phyloP scores from a whole-genome alignment of 2,888 invertebrate genomes.

The Drosophila picticornis region DNA sequence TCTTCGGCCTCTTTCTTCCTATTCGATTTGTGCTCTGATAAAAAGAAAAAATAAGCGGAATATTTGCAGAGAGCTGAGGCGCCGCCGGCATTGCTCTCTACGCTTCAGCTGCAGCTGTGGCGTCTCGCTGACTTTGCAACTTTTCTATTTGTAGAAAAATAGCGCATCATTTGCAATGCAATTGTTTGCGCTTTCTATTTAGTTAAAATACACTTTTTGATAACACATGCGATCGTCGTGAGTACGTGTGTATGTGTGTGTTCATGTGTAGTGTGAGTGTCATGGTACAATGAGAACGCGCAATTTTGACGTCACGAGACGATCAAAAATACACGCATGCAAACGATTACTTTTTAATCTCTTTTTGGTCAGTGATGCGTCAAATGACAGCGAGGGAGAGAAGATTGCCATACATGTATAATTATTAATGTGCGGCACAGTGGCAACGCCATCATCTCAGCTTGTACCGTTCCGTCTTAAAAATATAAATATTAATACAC shows the following conservation, averaged over 20 bases:
- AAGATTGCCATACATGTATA: constrained; percentile 16
- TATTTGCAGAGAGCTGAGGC: constrained; percentile 52
- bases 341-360: constrained; percentile 6
- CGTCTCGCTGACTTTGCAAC: constrained; percentile 21
- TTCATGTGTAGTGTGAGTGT: constrained; percentile 6
- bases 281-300: constrained; percentile 40
- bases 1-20: constrained; percentile 45
- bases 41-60: constrained; percentile 42
- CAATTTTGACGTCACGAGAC: constrained; percentile 53
- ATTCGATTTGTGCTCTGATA: constrained; percentile 57
- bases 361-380: constrained; percentile 25
- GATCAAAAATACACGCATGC: constrained; percentile 14
- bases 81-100: constrained; percentile 40
- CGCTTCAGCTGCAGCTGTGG: constrained; percentile 64
- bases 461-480: neutral
- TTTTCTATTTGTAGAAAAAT: constrained; percentile 77
- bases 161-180: constrained; percentile 72
- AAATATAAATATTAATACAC: neutral
- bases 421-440: constrained; percentile 8
- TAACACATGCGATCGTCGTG: constrained; percentile 54
- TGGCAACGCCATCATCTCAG: constrained; percentile 41
- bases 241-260: constrained; percentile 6
- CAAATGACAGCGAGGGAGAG: constrained; percentile 12
- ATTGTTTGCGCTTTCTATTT: constrained; percentile 75
- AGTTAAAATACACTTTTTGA: constrained; percentile 44